Conservation (phyloP, 2,797 vertebrate genomes). For the Rhyacichthys aspro region DNA sequence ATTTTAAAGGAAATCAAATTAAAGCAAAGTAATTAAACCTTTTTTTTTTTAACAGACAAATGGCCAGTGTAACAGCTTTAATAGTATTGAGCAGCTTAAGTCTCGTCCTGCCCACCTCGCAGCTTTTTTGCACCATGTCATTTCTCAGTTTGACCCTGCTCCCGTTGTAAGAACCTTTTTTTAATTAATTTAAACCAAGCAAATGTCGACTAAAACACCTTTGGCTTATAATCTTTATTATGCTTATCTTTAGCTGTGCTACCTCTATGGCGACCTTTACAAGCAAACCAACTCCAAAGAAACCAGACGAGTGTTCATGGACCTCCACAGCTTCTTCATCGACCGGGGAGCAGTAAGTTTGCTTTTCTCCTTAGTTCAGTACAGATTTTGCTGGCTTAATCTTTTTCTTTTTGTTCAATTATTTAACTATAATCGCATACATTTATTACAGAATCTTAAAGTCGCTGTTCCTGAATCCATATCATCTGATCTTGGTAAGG, state of each 20-base stretch:
- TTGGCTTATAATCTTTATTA: neutral
- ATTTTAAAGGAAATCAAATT: neutral
- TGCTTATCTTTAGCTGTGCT: conserved; percentile 85
- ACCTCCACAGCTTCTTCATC: conserved; percentile 92
- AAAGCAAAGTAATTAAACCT: conserved; percentile 2
- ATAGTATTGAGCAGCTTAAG: conserved; percentile 93
- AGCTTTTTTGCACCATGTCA: conserved; percentile 94
- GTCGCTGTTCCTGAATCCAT: conserved; percentile 94
- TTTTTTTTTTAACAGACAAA: conserved; percentile 82
- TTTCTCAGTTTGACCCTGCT: conserved; percentile 96
- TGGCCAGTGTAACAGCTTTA: conserved; percentile 95
- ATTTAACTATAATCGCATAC: no score
- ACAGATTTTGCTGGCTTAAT: neutral
- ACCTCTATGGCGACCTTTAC: conserved; percentile 93
- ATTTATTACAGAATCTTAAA: conserved; percentile 87
- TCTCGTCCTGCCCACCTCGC: conserved; percentile 95
- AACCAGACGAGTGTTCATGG: conserved; percentile 91
- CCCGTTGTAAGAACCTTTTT: conserved; percentile 81
- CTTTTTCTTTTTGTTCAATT: neutral
- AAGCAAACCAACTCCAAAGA: conserved; percentile 98
- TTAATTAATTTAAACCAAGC: neutral
- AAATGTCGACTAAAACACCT: neutral
- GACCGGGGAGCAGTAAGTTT: conserved; percentile 91
- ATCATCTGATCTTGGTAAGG: conserved; percentile 90
- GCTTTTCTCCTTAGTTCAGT: neutral